Evolutionary conservation across 2,888 invertebrate species (phyloP).

Genomic region (Ennomos quercinarius): DNA sequence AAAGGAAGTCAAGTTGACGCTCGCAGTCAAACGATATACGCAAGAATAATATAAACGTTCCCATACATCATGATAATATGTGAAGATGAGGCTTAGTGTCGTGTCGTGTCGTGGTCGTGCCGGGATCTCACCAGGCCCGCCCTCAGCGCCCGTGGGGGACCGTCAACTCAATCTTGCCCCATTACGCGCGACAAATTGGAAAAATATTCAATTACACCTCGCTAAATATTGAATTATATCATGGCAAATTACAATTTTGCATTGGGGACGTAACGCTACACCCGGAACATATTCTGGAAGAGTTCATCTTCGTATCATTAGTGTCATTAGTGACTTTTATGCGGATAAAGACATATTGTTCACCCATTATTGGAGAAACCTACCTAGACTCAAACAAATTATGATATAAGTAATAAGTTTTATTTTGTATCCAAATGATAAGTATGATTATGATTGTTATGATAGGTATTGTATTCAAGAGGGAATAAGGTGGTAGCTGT

Average conservation of each 20-base stretch:
- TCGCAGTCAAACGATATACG: no score
- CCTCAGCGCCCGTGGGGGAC: constrained; percentile 63
- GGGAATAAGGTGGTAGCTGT: no score
- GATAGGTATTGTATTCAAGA: no score
- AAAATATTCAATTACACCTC: constrained; percentile 85
- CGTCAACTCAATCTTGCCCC: constrained; percentile 85
- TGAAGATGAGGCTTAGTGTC: constrained; percentile 45
- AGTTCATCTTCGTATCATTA: constrained; percentile 11
- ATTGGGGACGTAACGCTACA: constrained; percentile 65
- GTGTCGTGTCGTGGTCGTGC: constrained; percentile 33
- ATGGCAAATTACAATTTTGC: constrained; percentile 82
- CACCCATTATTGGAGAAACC: no score
- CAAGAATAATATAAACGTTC: constrained; percentile 26
- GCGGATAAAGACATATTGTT: not conserved
- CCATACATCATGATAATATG: constrained; percentile 51
- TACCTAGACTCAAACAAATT: no score
- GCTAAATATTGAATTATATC: constrained; percentile 85
- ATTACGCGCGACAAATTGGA: constrained; percentile 85
- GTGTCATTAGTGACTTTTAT: not conserved
- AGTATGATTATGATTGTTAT: no score
- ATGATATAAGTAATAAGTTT: no score
- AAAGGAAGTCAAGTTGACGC: no score
- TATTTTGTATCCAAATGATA: no score
- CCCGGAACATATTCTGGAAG: constrained; percentile 25
- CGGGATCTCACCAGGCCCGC: constrained; percentile 35